Evolutionary conservation across 1,140 invertebrate genomes (phyloP), one percentile per base, ranked within the genome.

Genomic region (Drosophila cardini): DNA sequence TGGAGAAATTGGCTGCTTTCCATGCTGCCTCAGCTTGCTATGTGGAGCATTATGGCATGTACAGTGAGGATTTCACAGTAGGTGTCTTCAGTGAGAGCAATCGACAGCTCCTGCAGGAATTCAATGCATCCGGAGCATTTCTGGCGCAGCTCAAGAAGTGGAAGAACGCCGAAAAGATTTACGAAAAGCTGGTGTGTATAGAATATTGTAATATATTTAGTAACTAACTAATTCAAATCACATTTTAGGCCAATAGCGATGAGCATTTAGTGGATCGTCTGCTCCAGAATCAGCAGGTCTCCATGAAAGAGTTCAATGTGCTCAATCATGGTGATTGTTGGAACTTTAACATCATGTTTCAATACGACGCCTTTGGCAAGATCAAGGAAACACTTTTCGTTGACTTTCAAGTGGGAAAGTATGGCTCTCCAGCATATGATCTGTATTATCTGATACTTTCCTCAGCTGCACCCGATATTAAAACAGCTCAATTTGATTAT

Each of bases 291-390:
- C 86, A 89, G 16, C 69, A 75, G 34, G 34, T 56, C 50, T 76
- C 45, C 64, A 94, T 30, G 67, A 92, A 93, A 30, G 93, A 94
- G 36, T 95, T 95, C 65, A 93, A 94, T 64, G 94, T 95, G 5
- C 91, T 96, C 4, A 94, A 94, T 74, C 95, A 95, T 63, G 95
- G 95, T 10, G 95, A 95, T 76, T 93, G 93, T 9, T 95, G 95
- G 95, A 90, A 93, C 1, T 95, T 95, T 72, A 96, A 96, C 64
- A 94, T 95, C 82, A 89, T 96, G 75, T 95, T 95, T 60, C 91
- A 89, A 53, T 92, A 93, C 55, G 84, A 86, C 64, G 82, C 85
- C 2, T 81, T 91, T 18, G 92, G 91, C 4, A 92, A 93, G 74
- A 90, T 91, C n/a, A 91, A 80, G 60, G 76, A 91, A 15, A 84